phyloP scores from a whole-genome alignment of 1,140 invertebrate genomes.

The Formica exsecta region DNA sequence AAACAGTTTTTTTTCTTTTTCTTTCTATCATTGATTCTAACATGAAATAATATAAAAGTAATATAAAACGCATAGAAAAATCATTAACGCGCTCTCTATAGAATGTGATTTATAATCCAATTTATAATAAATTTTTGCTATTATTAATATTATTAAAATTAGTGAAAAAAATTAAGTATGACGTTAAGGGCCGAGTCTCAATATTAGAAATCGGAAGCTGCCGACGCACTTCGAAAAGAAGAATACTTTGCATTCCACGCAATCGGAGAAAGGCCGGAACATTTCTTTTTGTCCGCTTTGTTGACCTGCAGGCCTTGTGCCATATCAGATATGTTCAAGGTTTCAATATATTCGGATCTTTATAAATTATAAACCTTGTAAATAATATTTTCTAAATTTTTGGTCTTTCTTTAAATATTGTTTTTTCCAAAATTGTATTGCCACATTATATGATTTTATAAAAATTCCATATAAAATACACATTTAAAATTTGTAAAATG shows the following conservation, averaged over 20 bases:
- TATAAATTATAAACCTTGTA: neutral
- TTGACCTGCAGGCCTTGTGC: neutral
- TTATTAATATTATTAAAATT: neutral
- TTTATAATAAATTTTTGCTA: neutral
- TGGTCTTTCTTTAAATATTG: neutral
- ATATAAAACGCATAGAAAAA: neutral
- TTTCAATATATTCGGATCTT: neutral
- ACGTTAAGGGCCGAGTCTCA: neutral
- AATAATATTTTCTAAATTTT: neutral
- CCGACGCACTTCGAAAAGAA: neutral
- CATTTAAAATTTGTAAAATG: neutral
- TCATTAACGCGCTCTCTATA: neutral
- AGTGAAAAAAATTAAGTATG: neutral
- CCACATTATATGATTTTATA: neutral
- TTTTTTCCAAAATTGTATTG: neutral
- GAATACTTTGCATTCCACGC: constrained; percentile 53
- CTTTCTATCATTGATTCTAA: neutral
- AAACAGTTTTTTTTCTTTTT: neutral
- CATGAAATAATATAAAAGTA: neutral
- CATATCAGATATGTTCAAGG: neutral
- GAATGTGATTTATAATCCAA: neutral
- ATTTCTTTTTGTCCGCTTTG: constrained; percentile 57
- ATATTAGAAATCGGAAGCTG: constrained; percentile 50
- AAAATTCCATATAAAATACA: constrained; percentile 1
- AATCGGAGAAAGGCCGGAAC: constrained; percentile 69